These are phyloP conservation scores for Tanypteryx hageni DNA, from an alignment of 2,888 invertebrate genomes.

Conservation along the genomic window DNA sequence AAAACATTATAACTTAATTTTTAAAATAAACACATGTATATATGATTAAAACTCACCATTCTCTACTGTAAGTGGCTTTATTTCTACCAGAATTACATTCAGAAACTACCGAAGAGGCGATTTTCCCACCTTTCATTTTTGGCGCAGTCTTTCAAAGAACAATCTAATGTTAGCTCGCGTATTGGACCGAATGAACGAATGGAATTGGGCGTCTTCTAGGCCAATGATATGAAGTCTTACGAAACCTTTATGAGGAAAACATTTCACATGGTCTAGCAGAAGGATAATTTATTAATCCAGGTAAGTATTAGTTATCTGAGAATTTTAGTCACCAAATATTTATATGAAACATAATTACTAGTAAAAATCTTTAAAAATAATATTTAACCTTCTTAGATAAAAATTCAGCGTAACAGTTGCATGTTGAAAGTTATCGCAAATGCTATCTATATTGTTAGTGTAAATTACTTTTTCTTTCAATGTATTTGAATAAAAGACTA, in stretches of 20 bases:
- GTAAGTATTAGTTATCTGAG: no score
- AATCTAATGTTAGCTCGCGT: slow-evolving; percentile 21
- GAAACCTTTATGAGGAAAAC: neutral
- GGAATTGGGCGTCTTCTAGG: neutral
- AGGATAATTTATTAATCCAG: neutral
- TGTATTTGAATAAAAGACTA: no score
- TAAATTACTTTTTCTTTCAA: no score
- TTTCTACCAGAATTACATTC: slow-evolving; percentile 37
- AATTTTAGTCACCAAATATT: no score
- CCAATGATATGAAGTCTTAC: slow-evolving; percentile 11
- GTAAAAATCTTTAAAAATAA: no score
- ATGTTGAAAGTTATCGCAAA: neutral
- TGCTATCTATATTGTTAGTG: neutral
- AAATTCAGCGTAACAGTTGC: no score
- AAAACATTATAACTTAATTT: neutral
- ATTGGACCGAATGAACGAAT: neutral
- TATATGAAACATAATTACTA: no score
- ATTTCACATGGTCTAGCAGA: slow-evolving; percentile 33
- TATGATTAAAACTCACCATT: slow-evolving; percentile 36
- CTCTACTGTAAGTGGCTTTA: neutral
- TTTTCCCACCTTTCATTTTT: slow-evolving; percentile 60
- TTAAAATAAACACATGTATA: neutral
- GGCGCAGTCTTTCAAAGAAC: slow-evolving; percentile 59
- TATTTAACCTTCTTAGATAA: neutral
- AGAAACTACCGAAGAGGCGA: slow-evolving; percentile 46